Evolutionary conservation across 2,888 invertebrate genomes (phyloP).

Genomic region (Cryptus armator): DNA sequence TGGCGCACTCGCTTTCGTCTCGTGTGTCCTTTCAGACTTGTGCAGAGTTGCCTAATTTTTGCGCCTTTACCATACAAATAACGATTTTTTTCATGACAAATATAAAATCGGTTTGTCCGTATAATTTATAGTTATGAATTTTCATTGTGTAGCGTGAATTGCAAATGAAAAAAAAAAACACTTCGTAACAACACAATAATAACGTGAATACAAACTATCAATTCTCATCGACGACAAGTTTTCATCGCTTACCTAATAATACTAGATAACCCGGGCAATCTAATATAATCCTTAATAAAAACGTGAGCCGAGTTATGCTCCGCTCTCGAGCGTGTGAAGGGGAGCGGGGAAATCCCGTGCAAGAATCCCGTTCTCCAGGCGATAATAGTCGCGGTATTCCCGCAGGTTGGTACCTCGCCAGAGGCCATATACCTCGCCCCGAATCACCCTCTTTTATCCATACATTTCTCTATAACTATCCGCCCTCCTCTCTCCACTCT

Average conservation of each 20-base stretch:
- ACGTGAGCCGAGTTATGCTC: neutral
- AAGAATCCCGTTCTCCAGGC: slow-evolving; percentile 6
- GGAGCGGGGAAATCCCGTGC: slow-evolving; percentile 5
- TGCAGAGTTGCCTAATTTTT: no score
- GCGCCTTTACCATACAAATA: no score
- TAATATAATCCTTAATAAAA: slow-evolving; percentile 8
- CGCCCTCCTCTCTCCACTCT: neutral
- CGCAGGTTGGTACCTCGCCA: slow-evolving; percentile 41
- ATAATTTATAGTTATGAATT: no score
- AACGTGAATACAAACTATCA: neutral
- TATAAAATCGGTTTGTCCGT: no score
- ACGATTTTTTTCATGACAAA: neutral
- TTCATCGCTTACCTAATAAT: neutral
- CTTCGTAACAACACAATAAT: neutral
- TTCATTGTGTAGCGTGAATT: no score
- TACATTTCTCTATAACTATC: slow-evolving; percentile 8
- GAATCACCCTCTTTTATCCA: slow-evolving; percentile 4
- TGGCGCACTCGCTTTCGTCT: no score
- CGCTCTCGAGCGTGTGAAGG: neutral
- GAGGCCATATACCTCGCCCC: neutral
- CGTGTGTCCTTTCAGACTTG: no score
- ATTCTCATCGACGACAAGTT: neutral
- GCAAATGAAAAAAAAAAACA: neutral
- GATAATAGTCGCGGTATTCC: slow-evolving; percentile 48
- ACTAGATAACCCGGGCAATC: neutral